Conservation (phyloP, 2,113 vertebrate species). For the Thunnus thynnus region DNA sequence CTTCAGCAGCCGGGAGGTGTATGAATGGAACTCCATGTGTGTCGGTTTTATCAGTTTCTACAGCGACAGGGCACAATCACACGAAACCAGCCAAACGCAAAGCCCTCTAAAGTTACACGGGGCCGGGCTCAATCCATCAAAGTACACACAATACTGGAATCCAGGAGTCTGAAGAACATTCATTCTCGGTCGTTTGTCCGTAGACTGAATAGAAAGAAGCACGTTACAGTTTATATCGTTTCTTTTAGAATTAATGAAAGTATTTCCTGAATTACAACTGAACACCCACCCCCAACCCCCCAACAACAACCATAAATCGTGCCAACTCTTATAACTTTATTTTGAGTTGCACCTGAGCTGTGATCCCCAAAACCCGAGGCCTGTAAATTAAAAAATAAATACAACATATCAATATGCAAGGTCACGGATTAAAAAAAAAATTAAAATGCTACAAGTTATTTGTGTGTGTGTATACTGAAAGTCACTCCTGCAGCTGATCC, state of each 20-base stretch:
- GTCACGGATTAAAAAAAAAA: conserved; percentile 59
- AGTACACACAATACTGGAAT: conserved; percentile 70
- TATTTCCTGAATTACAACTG: conserved; percentile 76
- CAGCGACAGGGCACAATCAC: conserved; percentile 66
- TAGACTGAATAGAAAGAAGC: conserved; percentile 76
- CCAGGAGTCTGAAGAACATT: conserved; percentile 75
- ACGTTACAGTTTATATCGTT: conserved; percentile 70
- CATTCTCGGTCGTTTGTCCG: conserved; percentile 77
- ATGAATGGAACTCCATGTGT: conserved; percentile 32
- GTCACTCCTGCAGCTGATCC: conserved; percentile 79
- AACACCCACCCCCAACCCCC: conserved; percentile 37
- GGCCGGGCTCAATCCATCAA: conserved; percentile 72
- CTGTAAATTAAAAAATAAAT: conserved; percentile 82
- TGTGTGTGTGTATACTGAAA: conserved; percentile 73
- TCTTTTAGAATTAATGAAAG: conserved; percentile 71
- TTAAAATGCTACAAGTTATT: conserved; percentile 82
- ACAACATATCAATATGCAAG: conserved; percentile 81
- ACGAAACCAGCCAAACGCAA: conserved; percentile 67
- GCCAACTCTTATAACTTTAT: conserved; percentile 54
- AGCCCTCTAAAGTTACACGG: conserved; percentile 72
- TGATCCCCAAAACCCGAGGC: conserved; percentile 72
- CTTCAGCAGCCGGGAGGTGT: conserved; percentile 2
- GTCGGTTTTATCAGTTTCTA: conserved; percentile 52
- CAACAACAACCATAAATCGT: conserved; percentile 51
- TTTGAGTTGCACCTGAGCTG: conserved; percentile 73